Percentiles rank a stretch among this genome's conserved stretches.
phyloP scores from a whole-genome alignment of 2,888 invertebrate species.

The Branchellion lobata region DNA sequence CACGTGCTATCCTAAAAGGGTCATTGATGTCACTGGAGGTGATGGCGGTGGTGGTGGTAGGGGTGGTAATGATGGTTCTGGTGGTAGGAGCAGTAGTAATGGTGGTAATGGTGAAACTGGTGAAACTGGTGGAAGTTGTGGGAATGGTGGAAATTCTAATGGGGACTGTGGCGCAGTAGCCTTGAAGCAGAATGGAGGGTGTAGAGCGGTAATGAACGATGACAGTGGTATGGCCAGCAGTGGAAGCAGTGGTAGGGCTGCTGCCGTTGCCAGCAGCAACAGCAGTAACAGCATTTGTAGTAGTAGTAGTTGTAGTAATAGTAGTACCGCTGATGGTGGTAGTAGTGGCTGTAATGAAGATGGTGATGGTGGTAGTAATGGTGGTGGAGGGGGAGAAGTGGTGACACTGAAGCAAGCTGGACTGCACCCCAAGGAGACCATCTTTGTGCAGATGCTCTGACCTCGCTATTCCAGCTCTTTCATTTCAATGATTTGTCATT shows the following conservation, averaged over 20 bases:
- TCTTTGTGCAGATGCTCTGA: constrained; percentile 61
- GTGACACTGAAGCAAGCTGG: constrained; percentile 61
- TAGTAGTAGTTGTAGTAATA: not conserved
- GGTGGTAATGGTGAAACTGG: not conserved
- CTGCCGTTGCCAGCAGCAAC: not conserved
- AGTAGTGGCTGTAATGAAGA: too few relatives aligned
- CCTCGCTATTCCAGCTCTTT: not conserved
- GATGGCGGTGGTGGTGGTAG: not conserved
- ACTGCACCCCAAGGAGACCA: constrained; percentile 63
- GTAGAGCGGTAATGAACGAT: too few relatives aligned
- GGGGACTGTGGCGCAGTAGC: constrained; percentile 54
- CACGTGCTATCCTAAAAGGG: constrained; percentile 27
- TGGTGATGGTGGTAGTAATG: not conserved
- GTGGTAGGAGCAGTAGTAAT: not conserved
- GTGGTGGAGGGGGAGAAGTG: constrained; percentile 7
- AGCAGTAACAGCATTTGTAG: not conserved
- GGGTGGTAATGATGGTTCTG: not conserved
- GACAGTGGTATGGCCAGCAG: not conserved
- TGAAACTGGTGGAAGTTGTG: too few relatives aligned
- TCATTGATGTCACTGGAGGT: not conserved
- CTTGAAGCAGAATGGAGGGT: constrained; percentile 61
- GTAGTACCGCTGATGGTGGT: too few relatives aligned
- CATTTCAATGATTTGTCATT: not conserved
- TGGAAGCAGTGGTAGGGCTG: not conserved
- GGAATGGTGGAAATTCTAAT: not conserved